Evolutionary conservation across 1,140 invertebrate genomes (phyloP), one percentile per base, ranked within the genome.

Genomic region (Campoletis sonorensis): DNA sequence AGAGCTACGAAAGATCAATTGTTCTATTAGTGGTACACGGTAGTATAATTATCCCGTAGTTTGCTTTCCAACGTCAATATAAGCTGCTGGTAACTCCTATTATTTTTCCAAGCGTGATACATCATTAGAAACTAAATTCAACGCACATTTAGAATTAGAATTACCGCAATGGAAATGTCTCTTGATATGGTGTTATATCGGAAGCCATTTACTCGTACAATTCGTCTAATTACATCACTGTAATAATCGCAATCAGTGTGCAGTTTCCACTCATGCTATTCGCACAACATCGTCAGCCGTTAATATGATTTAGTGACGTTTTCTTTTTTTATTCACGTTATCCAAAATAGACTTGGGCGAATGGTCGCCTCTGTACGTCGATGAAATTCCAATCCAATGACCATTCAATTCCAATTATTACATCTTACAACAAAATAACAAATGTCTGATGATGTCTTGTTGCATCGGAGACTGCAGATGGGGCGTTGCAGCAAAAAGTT

Each of bases 401-500:
- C 13, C 5, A 45, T 45, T 11, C 40, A 45, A 13, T 13, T 10
- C 8, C 40, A 45, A 45, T 45, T 45, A 45, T 4, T 11, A 13
- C 8, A 54, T 54, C 16, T 8, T 21, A 5, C 1, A 51, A 16
- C 15, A 13, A 51, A 54, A 54, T 18, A 54, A 54, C 51, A 11
- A 54, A 54, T 8, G 51, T 54, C 40, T 54, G 51, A 3, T 8
- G 18, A 21, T 54, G 8, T 75, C 45, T 75, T 18, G 27, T 26
- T 10, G 72, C 49, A 15, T 54, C 49, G 72, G 1, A 18, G 13
- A 58, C 26, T 51, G 72, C 72, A 75, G 82, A 3, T 1, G 8
- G 77, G 81, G 84, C 80, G 81, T 83, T 81, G 82, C 23, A 71
- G 77, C 70, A 72, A 58, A 82, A 86, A 85, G 58, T 85, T 85